Evolutionary conservation across 2,888 invertebrate species (phyloP).

Genomic region (Cremastinae sp.): DNA sequence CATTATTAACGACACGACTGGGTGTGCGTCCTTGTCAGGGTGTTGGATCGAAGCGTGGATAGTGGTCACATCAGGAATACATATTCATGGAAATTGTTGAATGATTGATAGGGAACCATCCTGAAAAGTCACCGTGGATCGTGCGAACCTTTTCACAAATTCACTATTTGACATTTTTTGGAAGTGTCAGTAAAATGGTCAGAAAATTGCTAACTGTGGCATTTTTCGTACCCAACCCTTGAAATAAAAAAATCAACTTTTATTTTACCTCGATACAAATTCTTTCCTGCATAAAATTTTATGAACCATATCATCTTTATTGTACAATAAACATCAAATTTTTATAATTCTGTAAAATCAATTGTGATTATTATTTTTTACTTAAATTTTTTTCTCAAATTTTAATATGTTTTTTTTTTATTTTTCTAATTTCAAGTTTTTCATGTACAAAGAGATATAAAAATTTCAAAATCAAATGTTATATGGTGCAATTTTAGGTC

Average conservation of each 20-base stretch:
- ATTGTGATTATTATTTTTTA: too few species aligned
- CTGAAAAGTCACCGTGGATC: constrained; percentile 16
- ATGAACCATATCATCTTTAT: too few species aligned
- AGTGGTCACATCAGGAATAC: constrained; percentile 38
- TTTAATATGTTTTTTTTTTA: too few species aligned
- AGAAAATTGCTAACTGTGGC: constrained; percentile 26
- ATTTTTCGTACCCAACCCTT: constrained; percentile 23
- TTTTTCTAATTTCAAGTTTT: too few species aligned
- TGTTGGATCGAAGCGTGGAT: constrained; percentile 25
- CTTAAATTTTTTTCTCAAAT: too few species aligned
- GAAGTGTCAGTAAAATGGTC: neutral
- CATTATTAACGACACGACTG: constrained; percentile 46
- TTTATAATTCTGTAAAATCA: too few species aligned
- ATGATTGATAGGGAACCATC: constrained; percentile 50
- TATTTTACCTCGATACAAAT: neutral
- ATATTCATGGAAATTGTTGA: constrained; percentile 42
- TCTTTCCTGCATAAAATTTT: too few species aligned
- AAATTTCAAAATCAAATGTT: too few species aligned
- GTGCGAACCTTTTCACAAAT: constrained; percentile 44
- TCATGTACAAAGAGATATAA: too few species aligned
- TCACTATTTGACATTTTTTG: constrained; percentile 47
- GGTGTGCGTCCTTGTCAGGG: neutral
- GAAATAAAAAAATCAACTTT: constrained; percentile 36
- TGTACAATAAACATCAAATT: too few species aligned
- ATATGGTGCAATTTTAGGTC: too few species aligned